Evolutionary conservation across 1,140 invertebrate species (phyloP).

Genomic region (Lanistes nyassanus): DNA sequence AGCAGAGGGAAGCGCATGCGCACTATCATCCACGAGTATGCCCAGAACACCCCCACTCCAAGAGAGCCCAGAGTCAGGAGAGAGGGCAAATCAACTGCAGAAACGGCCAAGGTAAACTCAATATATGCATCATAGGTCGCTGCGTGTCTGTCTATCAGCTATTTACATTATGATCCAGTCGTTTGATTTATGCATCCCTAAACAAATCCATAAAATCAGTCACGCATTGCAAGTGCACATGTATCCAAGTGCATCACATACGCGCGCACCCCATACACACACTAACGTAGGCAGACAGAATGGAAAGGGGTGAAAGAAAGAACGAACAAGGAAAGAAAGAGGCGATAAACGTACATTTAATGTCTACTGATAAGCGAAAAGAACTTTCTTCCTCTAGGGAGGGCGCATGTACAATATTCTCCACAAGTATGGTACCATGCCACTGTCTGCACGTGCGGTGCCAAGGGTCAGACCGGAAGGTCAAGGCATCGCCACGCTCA

Average conservation of each 20-base stretch:
- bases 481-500: slow-evolving; percentile 44
- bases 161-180: too few species aligned
- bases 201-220: too few species aligned
- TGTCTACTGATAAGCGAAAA: slow-evolving; percentile 33
- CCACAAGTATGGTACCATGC: slow-evolving; percentile 49
- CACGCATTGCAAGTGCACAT: too few species aligned
- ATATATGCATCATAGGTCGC: too few species aligned
- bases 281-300: not conserved
- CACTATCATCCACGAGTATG: slow-evolving; percentile 43
- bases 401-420: slow-evolving; percentile 48
- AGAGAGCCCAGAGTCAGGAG: slow-evolving; percentile 43
- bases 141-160: too few species aligned
- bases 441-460: slow-evolving; percentile 44
- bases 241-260: not conserved
- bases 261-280: not conserved
- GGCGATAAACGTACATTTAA: slow-evolving; percentile 38
- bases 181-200: too few species aligned
- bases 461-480: slow-evolving; percentile 57
- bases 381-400: slow-evolving; percentile 39
- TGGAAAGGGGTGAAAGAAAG: not conserved
- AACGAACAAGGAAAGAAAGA: not conserved
- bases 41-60: slow-evolving; percentile 22
- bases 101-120: slow-evolving; percentile 41
- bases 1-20: slow-evolving; percentile 52
- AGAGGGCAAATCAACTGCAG: slow-evolving; percentile 44